Evolutionary conservation across 2,797 vertebrate genomes (phyloP), one percentile per base, ranked within the genome.

Genomic region (Astyanax mexicanus): DNA sequence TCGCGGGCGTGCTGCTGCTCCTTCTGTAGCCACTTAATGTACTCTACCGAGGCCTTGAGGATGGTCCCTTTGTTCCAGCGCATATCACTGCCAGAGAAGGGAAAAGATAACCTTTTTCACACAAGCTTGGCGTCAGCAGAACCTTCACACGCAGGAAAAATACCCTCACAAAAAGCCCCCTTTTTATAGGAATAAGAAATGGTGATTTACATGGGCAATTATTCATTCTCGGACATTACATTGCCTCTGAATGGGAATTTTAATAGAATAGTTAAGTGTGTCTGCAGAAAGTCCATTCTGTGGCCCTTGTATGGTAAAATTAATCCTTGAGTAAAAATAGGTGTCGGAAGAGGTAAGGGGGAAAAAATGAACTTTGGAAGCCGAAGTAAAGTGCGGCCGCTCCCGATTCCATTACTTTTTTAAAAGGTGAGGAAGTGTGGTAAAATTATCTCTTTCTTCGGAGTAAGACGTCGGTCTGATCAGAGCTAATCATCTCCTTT

Each of bases 21-120:
- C 92, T 97, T 99, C 91, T 99, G 97, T 87, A 99, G 93, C 98
- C 98, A 99, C 94, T 94, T 96, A 92, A 99, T 99, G 94, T 99
- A 99, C 94, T 99, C 98, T 90, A 99, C 98, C 0, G 97, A 99
- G 92, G 97, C 98, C 92, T 98, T 99, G 85, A 99, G 95, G 94
- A 99, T 99, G 84, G 97, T 99, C 86, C 98, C 98, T 96, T 99
- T 99, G 96, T 99, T 99, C 98, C 98, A 99, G 88, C 97, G 96
- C 96, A 97, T 98, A 96, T 99, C 98, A 86, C 98, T 99, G 94
- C 82, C 58, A 91, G 70, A 75, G 47, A 81, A 73, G 45, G 70
- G 61, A 69, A 82, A 73, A 86, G 84, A 86, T 83, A 84, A 84
- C 82, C 84, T 84, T 86, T 85, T 93, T 80, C 78, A 83, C 93